Base-by-base conservation (phyloP, 2,113 vertebrate genomes). In the Oreamnos americanus region DNA sequence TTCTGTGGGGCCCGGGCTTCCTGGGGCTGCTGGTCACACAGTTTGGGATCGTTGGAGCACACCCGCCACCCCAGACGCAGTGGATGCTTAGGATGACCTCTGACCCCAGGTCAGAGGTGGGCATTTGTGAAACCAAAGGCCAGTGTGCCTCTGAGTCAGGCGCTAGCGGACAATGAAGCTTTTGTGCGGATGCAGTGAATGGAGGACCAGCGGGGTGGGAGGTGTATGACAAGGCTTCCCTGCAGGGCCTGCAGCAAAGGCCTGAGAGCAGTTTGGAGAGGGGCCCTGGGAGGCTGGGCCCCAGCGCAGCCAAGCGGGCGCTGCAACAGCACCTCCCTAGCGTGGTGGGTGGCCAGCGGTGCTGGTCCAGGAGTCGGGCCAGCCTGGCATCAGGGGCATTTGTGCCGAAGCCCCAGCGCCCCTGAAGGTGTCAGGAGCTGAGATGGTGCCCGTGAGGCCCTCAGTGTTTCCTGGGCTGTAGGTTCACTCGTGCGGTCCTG, bases 331-430 rank as follows among this genome's bases (percentile, higher is more conserved):
- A 23, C 25, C 30, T 1, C 33, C 36, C 7, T 28, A 7, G 23
- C 0, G 5, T 0, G 0, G 25, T 6, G 15, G 15, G 19, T 28
- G 11, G 2, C 14, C 84, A 14, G 43, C 45, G 53, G 8, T 9
- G 12, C n/a, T 6, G 17, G 16, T 30, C 23, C 15, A 9, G n/a
- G 47, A 6, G 26, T 15, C 33, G 13, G 26, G 10, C 23, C 58
- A 43, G 58, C 47, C 58, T 23, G 55, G 57, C 2, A 0, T 7
- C 2, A 4, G n/a, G 58, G 15, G 57, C 9, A 23, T 28, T 17
- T 0, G 23, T 5, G 86, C 49, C 0, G 15, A 17, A 49, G 1
- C 49, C 60, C 51, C 28, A 1, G 0, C 0, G 0, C 16, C 62
- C 62, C 62, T 1, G 3, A n/a, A 67, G 1, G 28, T 11, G 1